phyloP scores from a whole-genome alignment of 2,888 invertebrate species.

The Nysson spinosus region DNA sequence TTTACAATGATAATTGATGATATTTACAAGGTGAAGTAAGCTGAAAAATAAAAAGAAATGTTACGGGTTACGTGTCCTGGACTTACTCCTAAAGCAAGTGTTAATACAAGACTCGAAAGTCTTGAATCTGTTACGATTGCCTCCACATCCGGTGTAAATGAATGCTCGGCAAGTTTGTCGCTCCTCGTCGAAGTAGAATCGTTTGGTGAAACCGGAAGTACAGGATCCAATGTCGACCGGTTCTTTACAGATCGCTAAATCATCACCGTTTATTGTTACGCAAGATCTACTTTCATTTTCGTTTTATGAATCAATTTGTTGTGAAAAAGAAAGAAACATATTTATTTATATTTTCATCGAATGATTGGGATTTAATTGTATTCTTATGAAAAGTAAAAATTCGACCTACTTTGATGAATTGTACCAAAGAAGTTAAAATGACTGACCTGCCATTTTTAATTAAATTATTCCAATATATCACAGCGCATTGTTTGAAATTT shows the following conservation, averaged over 20 bases:
- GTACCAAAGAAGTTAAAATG: too few relatives aligned
- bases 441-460: too few relatives aligned
- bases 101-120: conserved; percentile 84
- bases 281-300: too few relatives aligned
- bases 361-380: too few relatives aligned
- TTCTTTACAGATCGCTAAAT: conserved; percentile 79
- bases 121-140: conserved; percentile 91
- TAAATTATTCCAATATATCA: background rate
- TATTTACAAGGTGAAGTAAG: conserved; percentile 15
- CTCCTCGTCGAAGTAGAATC: conserved; percentile 86
- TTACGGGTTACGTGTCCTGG: conserved; percentile 18
- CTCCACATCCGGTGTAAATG: conserved; percentile 91
- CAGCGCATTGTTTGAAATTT: too few relatives aligned
- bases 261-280: conserved; percentile 34
- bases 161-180: conserved; percentile 87
- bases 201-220: conserved; percentile 78
- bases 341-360: too few relatives aligned
- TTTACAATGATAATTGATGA: background rate
- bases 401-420: too few relatives aligned
- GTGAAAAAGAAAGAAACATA: too few relatives aligned
- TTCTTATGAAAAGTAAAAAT: too few relatives aligned
- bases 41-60: conserved; percentile 10
- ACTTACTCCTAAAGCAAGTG: conserved; percentile 79
- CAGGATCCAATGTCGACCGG: conserved; percentile 83
- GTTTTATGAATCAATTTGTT: too few relatives aligned